A percentile compares a stretch with the other conserved stretches of the same genome.
Conservation (phyloP, 2,113 vertebrate genomes). For the Zosterops japonicus region DNA sequence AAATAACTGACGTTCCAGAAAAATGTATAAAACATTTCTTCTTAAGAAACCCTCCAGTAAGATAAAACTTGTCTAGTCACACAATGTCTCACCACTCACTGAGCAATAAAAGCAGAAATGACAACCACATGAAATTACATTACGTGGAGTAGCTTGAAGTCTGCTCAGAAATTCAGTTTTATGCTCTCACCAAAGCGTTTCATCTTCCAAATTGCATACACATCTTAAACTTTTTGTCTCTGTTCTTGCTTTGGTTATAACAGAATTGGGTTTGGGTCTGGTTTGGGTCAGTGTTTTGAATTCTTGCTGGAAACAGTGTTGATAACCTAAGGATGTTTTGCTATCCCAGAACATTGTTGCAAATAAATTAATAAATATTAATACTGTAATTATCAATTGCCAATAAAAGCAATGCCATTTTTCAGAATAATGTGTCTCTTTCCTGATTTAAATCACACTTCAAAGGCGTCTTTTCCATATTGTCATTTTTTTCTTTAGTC, state of each 20-base stretch:
- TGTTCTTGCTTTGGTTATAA: not conserved
- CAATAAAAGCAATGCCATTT: not conserved
- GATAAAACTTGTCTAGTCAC: not conserved
- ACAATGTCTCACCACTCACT: not conserved
- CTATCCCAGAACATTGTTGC: not conserved
- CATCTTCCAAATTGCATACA: not conserved
- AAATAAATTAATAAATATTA: not conserved
- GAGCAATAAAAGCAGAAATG: conserved; percentile 14
- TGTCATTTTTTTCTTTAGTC: not conserved
- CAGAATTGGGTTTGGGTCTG: not conserved
- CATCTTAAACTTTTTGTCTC: not conserved
- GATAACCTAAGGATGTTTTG: not conserved
- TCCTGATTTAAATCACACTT: not conserved
- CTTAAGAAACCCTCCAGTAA: not conserved
- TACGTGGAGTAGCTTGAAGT: not conserved
- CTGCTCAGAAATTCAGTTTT: conserved; percentile 16
- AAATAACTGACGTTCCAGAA: conserved; percentile 7
- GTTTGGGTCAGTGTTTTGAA: not conserved
- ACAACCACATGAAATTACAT: not conserved
- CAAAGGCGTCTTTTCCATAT: not conserved
- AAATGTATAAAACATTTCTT: not conserved
- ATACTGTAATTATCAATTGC: not conserved
- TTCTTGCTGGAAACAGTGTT: not conserved
- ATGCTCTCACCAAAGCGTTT: not conserved
- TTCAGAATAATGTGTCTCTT: not conserved